Base-by-base conservation (phyloP, 2,797 vertebrate genomes). In the Diplodus sargus region DNA sequence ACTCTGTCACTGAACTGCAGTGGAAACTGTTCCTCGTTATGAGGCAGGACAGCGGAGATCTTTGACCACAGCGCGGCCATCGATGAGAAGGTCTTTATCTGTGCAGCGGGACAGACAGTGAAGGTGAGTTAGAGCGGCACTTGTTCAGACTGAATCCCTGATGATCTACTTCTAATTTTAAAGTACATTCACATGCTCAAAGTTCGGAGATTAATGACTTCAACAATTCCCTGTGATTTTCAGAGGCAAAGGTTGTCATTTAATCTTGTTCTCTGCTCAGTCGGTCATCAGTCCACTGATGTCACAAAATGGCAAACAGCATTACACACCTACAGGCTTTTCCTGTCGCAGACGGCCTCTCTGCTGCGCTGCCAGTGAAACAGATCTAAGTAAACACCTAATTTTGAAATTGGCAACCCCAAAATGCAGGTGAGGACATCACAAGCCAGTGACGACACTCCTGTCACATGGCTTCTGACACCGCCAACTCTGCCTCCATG, bases 1-100 rank as follows among this genome's bases (percentile, higher is more conserved):
- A 97, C 93, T 6, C 77, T 89, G 23, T 93, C 92, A 5, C 92
- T 67, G 34, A 97, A 94, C 15, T 93, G 87, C 52, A 96, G 89
- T 0, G 59, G 81, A 78, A 97, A 95, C 20, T 93, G 92, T 3
- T 95, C 91, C 79, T 93, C 86, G 0, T 74, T 86, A 4, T 0
- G 11, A 6, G 97, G 97, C 61, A 98, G 82, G 16, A 90, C 64
- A 0, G 92, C 85, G 5, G 79, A 74, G 30, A 97, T 89, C 72
- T 93, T 92, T 22, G 89, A 87, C 95, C 95, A 96, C 59, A 96
- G 56, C 0, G 25, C 28, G 39, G 91, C 85, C 94, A 94, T 95
- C 8, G 71, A 66, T n/a, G 66, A 78, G 47, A 30, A 68, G 75
- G 70, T 67, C 23, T 30, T 69, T 74, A 62, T 53, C 34, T 49